phyloP scores from a whole-genome alignment of 2,797 vertebrate species.

The Urophycis tenuis region DNA sequence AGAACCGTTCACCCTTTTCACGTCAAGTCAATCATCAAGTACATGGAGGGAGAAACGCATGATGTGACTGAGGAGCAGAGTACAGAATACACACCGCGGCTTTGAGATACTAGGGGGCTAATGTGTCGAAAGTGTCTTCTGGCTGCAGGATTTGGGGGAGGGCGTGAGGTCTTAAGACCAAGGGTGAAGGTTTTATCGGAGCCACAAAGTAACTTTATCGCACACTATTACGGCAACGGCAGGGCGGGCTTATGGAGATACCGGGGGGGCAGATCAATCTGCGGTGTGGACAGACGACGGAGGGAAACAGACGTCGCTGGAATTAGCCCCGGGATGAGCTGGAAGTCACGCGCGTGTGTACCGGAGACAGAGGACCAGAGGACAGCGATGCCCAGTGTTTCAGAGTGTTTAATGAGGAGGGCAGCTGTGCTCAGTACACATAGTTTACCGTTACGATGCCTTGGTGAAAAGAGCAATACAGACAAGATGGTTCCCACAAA shows the following conservation, averaged over 20 bases:
- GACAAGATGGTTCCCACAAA: background rate
- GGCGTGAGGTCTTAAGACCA: conserved; percentile 33
- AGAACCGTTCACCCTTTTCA: background rate
- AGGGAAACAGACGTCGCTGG: conserved; percentile 34
- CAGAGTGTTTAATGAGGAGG: conserved; percentile 24
- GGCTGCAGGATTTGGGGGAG: conserved; percentile 40
- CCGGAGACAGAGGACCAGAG: conserved; percentile 19
- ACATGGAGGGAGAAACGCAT: background rate
- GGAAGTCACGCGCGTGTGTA: conserved; percentile 47
- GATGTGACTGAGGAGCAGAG: background rate
- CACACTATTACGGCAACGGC: conserved; percentile 55
- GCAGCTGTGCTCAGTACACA: conserved; percentile 27
- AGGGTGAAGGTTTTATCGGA: conserved; percentile 65
- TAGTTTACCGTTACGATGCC: background rate
- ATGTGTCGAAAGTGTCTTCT: conserved; percentile 7
- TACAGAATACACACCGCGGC: background rate
- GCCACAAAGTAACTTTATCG: conserved; percentile 68
- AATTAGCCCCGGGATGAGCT: conserved; percentile 52
- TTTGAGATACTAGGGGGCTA: background rate
- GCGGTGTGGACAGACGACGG: conserved; percentile 39
- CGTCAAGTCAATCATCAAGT: background rate
- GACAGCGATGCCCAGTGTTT: conserved; percentile 33
- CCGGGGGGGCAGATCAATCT: conserved; percentile 63
- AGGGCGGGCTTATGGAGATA: conserved; percentile 60
- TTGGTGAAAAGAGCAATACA: background rate